A percentile compares a stretch with the other conserved stretches of the same genome.
Evolutionary conservation across 2,797 vertebrate species (phyloP).

Genomic region (Falco columbarius): DNA sequence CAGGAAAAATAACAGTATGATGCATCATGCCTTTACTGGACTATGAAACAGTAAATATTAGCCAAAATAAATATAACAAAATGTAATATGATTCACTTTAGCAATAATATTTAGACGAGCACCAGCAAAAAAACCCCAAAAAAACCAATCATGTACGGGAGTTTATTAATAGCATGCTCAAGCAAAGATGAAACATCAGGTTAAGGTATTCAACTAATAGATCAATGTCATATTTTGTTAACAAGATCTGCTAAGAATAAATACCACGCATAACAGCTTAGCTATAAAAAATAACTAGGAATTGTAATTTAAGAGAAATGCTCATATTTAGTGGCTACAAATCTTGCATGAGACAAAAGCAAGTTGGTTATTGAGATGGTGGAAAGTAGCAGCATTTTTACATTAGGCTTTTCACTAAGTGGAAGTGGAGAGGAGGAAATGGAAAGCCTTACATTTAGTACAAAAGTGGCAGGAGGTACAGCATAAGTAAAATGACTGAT

Average conservation of each 20-base stretch:
- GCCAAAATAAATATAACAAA: background rate
- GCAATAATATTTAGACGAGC: background rate
- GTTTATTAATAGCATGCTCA: background rate
- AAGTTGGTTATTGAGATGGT: background rate
- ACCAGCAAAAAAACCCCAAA: background rate
- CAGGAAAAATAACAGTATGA: background rate
- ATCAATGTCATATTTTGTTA: background rate
- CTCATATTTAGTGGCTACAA: background rate
- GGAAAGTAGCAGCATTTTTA: background rate
- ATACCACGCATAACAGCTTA: background rate
- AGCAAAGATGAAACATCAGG: background rate
- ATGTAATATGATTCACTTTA: background rate
- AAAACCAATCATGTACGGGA: accelerated
- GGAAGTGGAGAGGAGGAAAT: background rate
- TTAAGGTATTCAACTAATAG: background rate
- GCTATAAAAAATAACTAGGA: background rate
- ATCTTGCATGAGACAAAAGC: background rate
- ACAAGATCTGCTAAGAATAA: background rate
- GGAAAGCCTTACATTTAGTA: no score
- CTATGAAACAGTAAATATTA: background rate
- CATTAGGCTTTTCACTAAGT: background rate
- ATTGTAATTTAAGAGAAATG: background rate
- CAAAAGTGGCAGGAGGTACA: background rate
- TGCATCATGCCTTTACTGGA: background rate
- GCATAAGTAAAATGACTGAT: background rate